These are phyloP conservation scores for Crocuta crocuta DNA, from an alignment of 2,113 vertebrate species.

Conservation along the genomic window DNA sequence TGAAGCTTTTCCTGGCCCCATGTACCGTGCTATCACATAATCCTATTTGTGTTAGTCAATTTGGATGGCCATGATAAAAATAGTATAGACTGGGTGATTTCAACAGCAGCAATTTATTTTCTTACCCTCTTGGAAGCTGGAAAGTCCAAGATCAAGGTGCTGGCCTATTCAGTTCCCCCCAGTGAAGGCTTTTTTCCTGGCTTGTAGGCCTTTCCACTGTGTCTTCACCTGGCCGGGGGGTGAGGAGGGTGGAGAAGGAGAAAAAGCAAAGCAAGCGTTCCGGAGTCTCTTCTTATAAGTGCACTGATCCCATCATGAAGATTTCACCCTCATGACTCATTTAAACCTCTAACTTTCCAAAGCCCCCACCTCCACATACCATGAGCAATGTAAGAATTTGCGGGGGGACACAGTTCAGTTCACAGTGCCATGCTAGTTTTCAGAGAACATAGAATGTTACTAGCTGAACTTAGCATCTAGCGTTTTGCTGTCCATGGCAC, in stretches of 20 bases:
- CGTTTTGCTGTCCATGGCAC: not conserved
- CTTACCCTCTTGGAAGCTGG: not conserved
- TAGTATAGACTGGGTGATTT: not conserved
- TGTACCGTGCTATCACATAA: not conserved
- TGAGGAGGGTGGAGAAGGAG: not conserved
- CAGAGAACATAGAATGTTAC: not conserved
- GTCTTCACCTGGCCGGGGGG: not conserved
- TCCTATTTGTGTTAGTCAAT: not conserved
- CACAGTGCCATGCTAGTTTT: not conserved
- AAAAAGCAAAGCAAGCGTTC: not conserved
- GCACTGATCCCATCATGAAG: not conserved
- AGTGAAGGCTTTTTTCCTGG: not conserved
- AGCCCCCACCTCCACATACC: not conserved
- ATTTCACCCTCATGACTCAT: not conserved
- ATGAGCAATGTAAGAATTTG: not conserved
- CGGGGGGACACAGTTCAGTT: not conserved
- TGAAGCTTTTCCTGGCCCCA: not conserved
- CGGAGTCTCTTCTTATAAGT: not conserved
- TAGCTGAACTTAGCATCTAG: not conserved
- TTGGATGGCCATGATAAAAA: not conserved
- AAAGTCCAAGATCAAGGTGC: not conserved
- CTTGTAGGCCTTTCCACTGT: not conserved
- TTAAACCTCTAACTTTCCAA: not conserved
- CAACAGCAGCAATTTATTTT: not conserved
- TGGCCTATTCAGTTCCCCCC: not conserved